Base-by-base conservation (phyloP, 1,140 invertebrate genomes). In the Anastrepha obliqua region DNA sequence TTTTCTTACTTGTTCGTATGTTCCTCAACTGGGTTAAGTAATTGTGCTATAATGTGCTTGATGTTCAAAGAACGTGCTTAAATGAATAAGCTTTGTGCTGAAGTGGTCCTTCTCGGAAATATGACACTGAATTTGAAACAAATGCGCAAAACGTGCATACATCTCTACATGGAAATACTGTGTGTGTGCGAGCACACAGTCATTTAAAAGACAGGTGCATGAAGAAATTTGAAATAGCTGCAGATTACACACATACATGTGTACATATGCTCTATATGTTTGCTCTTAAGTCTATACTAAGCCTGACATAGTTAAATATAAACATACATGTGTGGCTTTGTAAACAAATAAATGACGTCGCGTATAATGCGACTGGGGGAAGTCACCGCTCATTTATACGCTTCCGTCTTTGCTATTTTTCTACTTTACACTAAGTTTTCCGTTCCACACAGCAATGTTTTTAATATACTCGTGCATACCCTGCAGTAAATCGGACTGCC, bases 41-140 rank as follows among this genome's bases (percentile, higher is more conserved):
- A 74, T 47, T 44, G 44, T 74, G 39, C 17, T 7, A 47, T 74
- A 74, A 74, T 5, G 42, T 42, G 39, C 42, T 74, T 74, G 39
- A 44, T 74, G 67, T 9, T 44, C 67, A 74, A 74, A 47, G 15
- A 13, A 17, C 15, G 42, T 44, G 67, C 39, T 74, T 15, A 74
- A 74, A 42, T 74, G 67, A 42, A 74, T 74, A 44, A 74, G 42
- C 42, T 47, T 15, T 2, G 8, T 17, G 67, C 15, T 4, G 42
- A 74, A 17, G 44, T 13, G 67, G 42, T 42, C 3, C 3, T 13
- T 4, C 67, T 44, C 39, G 17, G 39, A 17, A 47, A 74, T 44
- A 15, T 74, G 67, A 74, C 44, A 74, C 44, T 74, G 13, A 74
- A 39, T 74, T 44, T 47, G 44, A 74, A 74, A 47, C 13, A 74